Percentiles rank a stretch among this genome's conserved stretches.
Evolutionary conservation across 2,113 vertebrate genomes (phyloP).

Genomic region (Rattus rattus): DNA sequence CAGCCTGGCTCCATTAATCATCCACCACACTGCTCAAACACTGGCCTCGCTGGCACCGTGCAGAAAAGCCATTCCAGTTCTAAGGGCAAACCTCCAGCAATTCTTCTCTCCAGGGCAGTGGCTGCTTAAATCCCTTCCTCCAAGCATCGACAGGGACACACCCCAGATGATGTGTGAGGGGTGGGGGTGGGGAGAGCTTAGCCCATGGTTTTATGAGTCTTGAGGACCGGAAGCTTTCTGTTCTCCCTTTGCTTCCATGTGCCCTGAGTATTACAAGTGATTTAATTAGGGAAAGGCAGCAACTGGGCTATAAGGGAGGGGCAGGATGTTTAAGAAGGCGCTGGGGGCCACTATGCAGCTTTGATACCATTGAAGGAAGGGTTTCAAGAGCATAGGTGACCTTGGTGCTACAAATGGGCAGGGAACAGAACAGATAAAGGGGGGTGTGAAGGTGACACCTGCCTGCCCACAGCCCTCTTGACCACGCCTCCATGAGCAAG

Average conservation of each 20-base stretch:
- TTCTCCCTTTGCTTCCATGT: neutral
- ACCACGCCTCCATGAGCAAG: too few species aligned
- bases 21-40: constrained; percentile 59
- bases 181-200: neutral
- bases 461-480: neutral
- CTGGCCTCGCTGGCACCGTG: constrained; percentile 16
- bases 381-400: neutral
- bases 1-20: constrained; percentile 64
- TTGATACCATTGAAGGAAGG: neutral
- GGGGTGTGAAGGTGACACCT: neutral
- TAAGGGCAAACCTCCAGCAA: constrained; percentile 64
- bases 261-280: constrained; percentile 44
- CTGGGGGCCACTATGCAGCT: neutral
- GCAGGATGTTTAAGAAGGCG: neutral
- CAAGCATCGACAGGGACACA: neutral
- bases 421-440: neutral
- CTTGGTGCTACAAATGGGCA: neutral
- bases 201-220: neutral
- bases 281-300: constrained; percentile 38
- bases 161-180: neutral
- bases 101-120: constrained; percentile 59
- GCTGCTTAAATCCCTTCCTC: constrained; percentile 59
- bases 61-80: constrained; percentile 69
- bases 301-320: accelerated
- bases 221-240: neutral